These are phyloP conservation scores for Passer domesticus DNA, from an alignment of 2,113 vertebrate species.

Conservation along the genomic window DNA sequence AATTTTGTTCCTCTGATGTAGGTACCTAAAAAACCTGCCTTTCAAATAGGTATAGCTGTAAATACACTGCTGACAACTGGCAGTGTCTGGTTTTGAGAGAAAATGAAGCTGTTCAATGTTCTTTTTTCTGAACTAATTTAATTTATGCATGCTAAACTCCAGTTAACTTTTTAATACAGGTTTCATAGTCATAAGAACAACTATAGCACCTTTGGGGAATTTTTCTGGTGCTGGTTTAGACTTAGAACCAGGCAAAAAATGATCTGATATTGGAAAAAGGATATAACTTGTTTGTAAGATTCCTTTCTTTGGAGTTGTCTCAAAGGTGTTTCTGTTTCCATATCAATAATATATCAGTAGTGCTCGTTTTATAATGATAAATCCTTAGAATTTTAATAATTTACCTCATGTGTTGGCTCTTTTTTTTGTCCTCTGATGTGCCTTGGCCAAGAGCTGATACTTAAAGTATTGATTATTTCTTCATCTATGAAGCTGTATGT, in stretches of 20 bases:
- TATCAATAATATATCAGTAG: neutral
- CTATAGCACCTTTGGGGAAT: neutral
- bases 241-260: neutral
- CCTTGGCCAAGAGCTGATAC: neutral
- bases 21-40: neutral
- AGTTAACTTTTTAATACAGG: neutral
- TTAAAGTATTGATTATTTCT: neutral
- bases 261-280: neutral
- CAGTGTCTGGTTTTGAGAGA: neutral
- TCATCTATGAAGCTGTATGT: neutral
- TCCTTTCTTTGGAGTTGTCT: neutral
- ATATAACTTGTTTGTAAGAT: neutral
- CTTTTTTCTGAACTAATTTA: neutral
- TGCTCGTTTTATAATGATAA: neutral
- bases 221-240: neutral
- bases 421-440: neutral
- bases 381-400: neutral
- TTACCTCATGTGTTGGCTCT: neutral
- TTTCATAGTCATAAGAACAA: neutral
- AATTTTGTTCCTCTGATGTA: neutral
- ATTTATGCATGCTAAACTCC: neutral
- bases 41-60: neutral
- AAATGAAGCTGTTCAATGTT: neutral
- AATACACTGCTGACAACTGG: neutral
- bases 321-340: slow-evolving; percentile 3